Conservation (phyloP, 2,113 vertebrate genomes). For the Channa argus region DNA sequence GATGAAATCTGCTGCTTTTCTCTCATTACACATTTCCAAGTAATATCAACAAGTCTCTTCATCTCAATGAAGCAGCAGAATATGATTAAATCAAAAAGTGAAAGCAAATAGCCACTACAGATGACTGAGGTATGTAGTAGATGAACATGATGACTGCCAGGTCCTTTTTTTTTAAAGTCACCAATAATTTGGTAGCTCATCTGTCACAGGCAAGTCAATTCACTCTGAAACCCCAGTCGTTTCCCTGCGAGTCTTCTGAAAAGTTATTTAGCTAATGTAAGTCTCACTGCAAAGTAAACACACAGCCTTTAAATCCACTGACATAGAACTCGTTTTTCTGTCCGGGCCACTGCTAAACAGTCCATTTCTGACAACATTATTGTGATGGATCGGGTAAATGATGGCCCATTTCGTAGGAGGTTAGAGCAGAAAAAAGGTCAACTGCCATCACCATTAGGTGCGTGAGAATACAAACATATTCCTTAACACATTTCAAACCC, state of each 20-base stretch:
- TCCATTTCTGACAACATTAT: constrained; percentile 24
- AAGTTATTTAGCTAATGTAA: constrained; percentile 29
- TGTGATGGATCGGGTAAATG: constrained; percentile 25
- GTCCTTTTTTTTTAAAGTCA: not conserved
- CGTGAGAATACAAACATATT: not conserved
- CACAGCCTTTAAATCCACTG: constrained; percentile 29
- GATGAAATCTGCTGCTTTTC: constrained; percentile 20
- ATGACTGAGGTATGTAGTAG: not conserved
- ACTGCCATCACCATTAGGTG: constrained; percentile 12
- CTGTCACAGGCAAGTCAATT: constrained; percentile 6
- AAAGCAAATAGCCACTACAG: constrained; percentile 8
- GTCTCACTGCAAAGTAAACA: constrained; percentile 17
- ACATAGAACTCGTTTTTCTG: constrained; percentile 32
- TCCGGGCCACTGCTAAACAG: constrained; percentile 39
- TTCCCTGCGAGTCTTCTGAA: constrained; percentile 4
- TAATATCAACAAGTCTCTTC: constrained; percentile 16
- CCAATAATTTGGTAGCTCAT: constrained; percentile 8
- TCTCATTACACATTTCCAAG: constrained; percentile 4
- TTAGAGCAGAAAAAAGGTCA: constrained; percentile 40
- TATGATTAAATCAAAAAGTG: constrained; percentile 18
- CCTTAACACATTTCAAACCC: constrained; percentile 14
- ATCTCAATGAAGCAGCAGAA: constrained; percentile 3
- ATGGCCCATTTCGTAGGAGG: constrained; percentile 13
- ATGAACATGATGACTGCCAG: constrained; percentile 6
- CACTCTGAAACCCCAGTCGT: constrained; percentile 10